A percentile compares a stretch with the other conserved stretches of the same genome.
Conservation (phyloP, 2,113 vertebrate genomes). For the Ceratotherium simum region DNA sequence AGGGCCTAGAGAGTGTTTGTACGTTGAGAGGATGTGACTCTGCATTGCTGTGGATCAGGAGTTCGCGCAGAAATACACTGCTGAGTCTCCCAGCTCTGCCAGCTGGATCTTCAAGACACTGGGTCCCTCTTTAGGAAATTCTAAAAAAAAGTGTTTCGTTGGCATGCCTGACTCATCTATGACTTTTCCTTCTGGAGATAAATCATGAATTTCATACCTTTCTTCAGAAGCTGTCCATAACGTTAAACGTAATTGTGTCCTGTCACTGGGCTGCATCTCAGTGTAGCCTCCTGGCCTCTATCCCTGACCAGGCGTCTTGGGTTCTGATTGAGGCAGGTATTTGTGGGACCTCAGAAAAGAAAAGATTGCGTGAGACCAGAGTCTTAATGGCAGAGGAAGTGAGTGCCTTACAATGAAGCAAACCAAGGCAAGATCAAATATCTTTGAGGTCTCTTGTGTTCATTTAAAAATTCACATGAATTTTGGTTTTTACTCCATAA, state of each 20-base stretch:
- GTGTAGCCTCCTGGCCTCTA: neutral
- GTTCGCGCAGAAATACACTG: neutral
- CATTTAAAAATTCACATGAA: neutral
- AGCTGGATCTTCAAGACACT: neutral
- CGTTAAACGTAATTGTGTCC: neutral
- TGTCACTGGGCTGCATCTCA: neutral
- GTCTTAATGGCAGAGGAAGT: neutral
- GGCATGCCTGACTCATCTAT: neutral
- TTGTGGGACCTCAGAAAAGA: neutral
- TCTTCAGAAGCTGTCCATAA: neutral
- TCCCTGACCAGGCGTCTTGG: neutral
- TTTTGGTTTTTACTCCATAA: neutral
- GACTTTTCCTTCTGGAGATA: neutral
- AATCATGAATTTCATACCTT: slow-evolving; percentile 17
- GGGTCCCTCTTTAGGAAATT: neutral
- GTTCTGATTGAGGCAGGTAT: neutral
- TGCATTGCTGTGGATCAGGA: neutral
- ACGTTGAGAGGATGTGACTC: neutral
- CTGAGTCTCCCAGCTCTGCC: neutral
- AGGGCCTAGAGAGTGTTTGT: neutral
- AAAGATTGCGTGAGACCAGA: neutral
- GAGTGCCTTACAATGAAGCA: neutral
- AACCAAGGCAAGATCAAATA: neutral
- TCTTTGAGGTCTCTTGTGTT: neutral
- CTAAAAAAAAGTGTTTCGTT: neutral